phyloP scores from a whole-genome alignment of 2,888 invertebrate genomes.

The Idaea biselata region DNA sequence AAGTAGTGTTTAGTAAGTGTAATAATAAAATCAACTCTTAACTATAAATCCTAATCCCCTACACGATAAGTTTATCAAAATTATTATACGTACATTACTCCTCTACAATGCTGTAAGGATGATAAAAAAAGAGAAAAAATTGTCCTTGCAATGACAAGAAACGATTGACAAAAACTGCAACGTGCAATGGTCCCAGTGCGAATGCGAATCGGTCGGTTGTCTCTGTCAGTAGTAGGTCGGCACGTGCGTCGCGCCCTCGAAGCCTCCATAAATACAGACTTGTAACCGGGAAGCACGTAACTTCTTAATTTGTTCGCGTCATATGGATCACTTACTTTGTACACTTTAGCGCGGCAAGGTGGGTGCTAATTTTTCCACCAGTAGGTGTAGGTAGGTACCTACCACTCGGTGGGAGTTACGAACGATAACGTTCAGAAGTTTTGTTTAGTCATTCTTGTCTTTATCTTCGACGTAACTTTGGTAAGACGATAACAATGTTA shows the following conservation, averaged over 20 bases:
- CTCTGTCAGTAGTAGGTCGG: not conserved
- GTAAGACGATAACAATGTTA: not conserved
- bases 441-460: slow-evolving; percentile 1
- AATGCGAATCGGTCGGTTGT: slow-evolving; percentile 13
- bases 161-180: not conserved
- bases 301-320: slow-evolving; percentile 47
- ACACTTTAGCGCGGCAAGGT: slow-evolving; percentile 30
- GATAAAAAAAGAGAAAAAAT: too few species aligned
- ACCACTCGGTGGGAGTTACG: not conserved
- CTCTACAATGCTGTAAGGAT: too few species aligned
- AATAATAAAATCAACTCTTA: too few species aligned
- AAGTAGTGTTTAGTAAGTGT: too few species aligned
- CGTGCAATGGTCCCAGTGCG: slow-evolving; percentile 16
- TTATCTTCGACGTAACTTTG: not conserved
- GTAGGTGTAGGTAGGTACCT: not conserved
- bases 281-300: slow-evolving; percentile 34
- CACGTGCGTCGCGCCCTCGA: slow-evolving; percentile 11
- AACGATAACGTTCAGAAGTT: not conserved
- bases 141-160: too few species aligned
- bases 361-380: slow-evolving; percentile 10
- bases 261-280: slow-evolving; percentile 41
- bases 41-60: too few species aligned
- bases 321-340: slow-evolving; percentile 34
- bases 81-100: too few species aligned
- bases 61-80: too few species aligned